Percentiles rank a stretch among this genome's conserved stretches.
phyloP scores from a whole-genome alignment of 1,140 invertebrate genomes.

The Drosophila tsacasi region DNA sequence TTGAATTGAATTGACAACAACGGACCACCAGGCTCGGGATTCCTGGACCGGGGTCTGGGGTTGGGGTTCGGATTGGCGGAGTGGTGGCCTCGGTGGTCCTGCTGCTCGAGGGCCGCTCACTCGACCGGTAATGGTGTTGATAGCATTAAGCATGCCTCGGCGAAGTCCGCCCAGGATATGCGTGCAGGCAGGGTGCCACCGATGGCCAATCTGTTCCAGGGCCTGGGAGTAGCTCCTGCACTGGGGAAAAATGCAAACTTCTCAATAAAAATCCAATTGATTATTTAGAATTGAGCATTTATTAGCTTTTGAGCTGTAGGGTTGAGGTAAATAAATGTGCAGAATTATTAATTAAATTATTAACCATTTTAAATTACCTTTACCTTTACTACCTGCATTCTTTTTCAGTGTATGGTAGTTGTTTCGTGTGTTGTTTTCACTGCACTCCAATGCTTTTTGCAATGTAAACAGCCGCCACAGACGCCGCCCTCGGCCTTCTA shows the following conservation, averaged over 20 bases:
- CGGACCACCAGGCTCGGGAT: constrained; percentile 22
- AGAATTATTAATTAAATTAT: background rate
- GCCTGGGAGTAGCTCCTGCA: background rate
- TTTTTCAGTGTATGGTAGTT: constrained; percentile 31
- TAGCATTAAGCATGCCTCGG: constrained; percentile 76
- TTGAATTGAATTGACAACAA: constrained; percentile 76
- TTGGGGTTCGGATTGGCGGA: background rate
- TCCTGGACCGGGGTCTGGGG: background rate
- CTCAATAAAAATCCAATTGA: background rate
- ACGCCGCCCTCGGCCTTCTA: constrained; percentile 23
- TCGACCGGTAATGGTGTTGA: constrained; percentile 74
- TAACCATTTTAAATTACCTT: background rate
- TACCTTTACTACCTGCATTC: background rate
- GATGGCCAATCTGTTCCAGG: constrained; percentile 62
- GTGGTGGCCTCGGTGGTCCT: constrained; percentile 12
- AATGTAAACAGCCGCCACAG: constrained; percentile 73
- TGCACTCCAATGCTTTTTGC: constrained; percentile 83
- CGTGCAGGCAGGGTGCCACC: constrained; percentile 50
- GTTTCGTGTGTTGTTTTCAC: constrained; percentile 68
- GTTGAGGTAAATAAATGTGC: background rate
- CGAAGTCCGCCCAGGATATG: constrained; percentile 60
- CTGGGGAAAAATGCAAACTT: background rate
- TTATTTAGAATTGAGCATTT: background rate
- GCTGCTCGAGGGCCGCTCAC: constrained; percentile 55
- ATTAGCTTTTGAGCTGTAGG: background rate